A percentile compares a stretch with the other conserved stretches of the same genome.
Evolutionary conservation across 64 coral and sea anemone genomes (phyloP).

Genomic region (Montipora foliosa): DNA sequence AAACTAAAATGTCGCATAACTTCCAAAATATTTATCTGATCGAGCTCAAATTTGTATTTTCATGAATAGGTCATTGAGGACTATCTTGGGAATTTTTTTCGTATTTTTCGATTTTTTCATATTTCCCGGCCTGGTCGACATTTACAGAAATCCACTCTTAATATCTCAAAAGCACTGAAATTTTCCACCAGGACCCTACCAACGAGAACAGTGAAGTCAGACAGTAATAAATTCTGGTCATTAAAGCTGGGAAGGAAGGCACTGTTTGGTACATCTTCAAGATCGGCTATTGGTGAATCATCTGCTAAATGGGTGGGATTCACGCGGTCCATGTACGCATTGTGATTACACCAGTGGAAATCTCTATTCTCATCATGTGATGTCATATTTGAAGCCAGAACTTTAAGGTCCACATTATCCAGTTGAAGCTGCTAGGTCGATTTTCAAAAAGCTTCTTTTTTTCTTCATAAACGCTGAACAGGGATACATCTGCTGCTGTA

Average conservation of each 20-base stretch:
- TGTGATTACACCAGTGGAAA: slow-evolving; percentile 65
- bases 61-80: too few species aligned
- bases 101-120: too few species aligned
- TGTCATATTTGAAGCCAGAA: slow-evolving; percentile 51
- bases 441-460: neutral
- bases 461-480: neutral
- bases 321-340: slow-evolving; percentile 38
- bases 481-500: neutral
- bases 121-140: too few species aligned
- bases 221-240: neutral
- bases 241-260: neutral
- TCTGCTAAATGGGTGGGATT: slow-evolving; percentile 5
- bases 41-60: too few species aligned
- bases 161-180: slow-evolving; percentile 38
- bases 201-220: neutral
- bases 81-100: too few species aligned
- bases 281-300: slow-evolving; percentile 34
- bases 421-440: slow-evolving; percentile 21
- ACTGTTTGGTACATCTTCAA: slow-evolving; percentile 50
- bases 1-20: too few species aligned
- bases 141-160: too few species aligned
- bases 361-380: slow-evolving; percentile 65
- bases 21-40: too few species aligned
- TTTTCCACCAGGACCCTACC: slow-evolving; percentile 13
- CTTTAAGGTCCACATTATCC: slow-evolving; percentile 48